Evolutionary conservation across 2,888 invertebrate species (phyloP).

Genomic region (Ametastegia equiseti): DNA sequence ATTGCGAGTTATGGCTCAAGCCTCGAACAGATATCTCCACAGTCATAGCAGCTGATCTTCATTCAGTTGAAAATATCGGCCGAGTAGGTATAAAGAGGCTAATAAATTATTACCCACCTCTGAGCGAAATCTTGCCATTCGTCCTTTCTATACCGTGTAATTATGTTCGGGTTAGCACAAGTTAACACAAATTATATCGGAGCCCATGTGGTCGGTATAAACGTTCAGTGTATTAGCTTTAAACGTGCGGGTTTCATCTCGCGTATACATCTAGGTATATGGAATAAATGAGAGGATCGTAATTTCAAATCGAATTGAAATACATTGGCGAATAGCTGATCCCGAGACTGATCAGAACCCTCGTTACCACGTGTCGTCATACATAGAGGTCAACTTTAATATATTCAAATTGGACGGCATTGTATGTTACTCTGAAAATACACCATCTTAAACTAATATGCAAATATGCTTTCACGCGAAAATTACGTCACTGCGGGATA

Average conservation of each 20-base stretch:
- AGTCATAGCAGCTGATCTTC: neutral
- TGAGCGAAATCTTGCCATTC: neutral
- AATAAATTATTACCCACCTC: neutral
- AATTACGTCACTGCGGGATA: conserved; percentile 3
- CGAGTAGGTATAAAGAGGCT: neutral
- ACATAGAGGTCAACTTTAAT: conserved; percentile 22
- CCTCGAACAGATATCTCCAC: neutral
- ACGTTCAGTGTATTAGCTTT: neutral
- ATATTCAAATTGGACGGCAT: conserved; percentile 39
- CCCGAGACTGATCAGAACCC: neutral
- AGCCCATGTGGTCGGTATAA: neutral
- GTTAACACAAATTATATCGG: conserved; percentile 24
- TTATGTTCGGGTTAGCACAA: conserved; percentile 6
- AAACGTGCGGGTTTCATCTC: neutral
- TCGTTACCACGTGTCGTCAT: conserved; percentile 3
- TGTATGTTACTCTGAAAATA: conserved; percentile 31
- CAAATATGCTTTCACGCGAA: conserved; percentile 21
- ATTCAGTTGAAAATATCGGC: neutral
- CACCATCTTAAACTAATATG: conserved; percentile 29
- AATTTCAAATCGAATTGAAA: conserved; percentile 28
- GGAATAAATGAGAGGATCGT: neutral
- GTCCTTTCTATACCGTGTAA: conserved; percentile 12
- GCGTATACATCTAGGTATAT: too few relatives aligned
- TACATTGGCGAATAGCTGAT: neutral
- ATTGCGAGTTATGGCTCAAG: neutral